Percentiles rank a stretch among this genome's conserved stretches.
phyloP scores from a whole-genome alignment of 2,797 vertebrate genomes.

The Austrolebias charrua region DNA sequence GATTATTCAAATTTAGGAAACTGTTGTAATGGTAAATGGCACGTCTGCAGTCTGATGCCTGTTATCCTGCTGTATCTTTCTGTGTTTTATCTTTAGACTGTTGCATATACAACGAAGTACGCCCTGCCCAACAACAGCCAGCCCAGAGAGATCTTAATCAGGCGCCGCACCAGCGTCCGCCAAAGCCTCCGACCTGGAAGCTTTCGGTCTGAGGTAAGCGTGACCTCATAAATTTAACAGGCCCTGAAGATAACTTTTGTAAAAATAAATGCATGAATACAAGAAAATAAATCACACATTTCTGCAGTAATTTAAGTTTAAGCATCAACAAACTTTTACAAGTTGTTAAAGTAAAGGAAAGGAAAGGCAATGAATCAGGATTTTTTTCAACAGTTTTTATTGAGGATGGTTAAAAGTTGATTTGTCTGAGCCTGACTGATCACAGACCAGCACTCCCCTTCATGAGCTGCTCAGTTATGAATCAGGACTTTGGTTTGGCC shows the following conservation, averaged over 20 bases:
- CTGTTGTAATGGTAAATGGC: background rate
- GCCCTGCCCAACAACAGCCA: conserved; percentile 86
- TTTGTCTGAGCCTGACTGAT: no score
- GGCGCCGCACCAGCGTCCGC: conserved; percentile 87
- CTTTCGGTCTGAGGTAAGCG: conserved; percentile 64
- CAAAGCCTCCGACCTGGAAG: conserved; percentile 83
- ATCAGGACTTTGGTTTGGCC: no score
- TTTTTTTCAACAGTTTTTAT: no score
- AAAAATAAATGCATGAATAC: no score
- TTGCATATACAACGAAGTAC: conserved; percentile 88
- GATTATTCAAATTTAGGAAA: background rate
- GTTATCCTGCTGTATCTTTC: background rate
- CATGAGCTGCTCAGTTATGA: no score
- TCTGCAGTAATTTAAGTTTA: no score
- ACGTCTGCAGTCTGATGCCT: background rate
- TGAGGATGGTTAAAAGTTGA: no score
- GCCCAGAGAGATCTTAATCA: conserved; percentile 91
- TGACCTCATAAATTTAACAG: background rate
- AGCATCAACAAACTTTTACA: no score
- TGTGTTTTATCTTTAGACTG: conserved; percentile 78
- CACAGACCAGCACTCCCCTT: no score
- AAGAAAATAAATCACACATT: no score
- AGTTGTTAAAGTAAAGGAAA: no score
- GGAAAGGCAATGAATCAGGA: no score
- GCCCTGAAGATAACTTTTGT: background rate